phyloP scores from a whole-genome alignment of 1,140 invertebrate genomes.

The Ooceraea biroi region DNA sequence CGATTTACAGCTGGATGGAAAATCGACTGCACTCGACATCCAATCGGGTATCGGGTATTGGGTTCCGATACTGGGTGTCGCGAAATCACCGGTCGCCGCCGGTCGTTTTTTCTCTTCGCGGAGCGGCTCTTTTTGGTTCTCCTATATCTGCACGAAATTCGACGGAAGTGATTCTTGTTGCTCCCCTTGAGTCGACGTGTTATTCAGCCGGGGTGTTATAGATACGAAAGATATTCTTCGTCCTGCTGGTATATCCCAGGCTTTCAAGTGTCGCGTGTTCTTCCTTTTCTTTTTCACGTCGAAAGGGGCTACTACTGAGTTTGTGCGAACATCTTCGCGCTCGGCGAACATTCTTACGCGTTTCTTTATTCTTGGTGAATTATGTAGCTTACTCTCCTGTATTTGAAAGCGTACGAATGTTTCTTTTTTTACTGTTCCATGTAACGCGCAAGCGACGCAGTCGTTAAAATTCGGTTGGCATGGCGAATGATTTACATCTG shows the following conservation, averaged over 20 bases:
- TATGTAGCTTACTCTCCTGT: neutral
- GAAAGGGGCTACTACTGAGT: too few species aligned
- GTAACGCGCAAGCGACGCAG: conserved; percentile 29
- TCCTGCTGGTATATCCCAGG: too few species aligned
- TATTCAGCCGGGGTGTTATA: neutral
- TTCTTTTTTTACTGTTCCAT: conserved; percentile 18
- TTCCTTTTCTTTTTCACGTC: neutral
- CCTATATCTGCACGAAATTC: neutral
- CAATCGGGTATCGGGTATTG: conserved; percentile 48
- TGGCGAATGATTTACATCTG: conserved; percentile 60
- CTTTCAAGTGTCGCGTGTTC: neutral
- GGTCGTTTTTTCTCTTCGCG: neutral
- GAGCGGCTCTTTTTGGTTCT: neutral
- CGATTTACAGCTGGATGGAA: conserved; percentile 61
- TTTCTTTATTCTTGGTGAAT: neutral
- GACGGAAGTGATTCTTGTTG: neutral
- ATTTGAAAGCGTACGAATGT: conserved; percentile 30
- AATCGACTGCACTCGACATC: conserved; percentile 61
- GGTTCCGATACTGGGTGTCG: conserved; percentile 28
- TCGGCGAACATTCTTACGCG: too few species aligned
- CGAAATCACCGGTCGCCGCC: neutral
- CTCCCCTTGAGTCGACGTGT: neutral
- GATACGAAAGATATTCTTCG: neutral
- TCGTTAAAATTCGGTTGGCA: conserved; percentile 62
- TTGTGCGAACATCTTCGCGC: neutral